Evolutionary conservation across 92 coral and sea anemone species (phyloP).

Genomic region (Montipora capitata): DNA sequence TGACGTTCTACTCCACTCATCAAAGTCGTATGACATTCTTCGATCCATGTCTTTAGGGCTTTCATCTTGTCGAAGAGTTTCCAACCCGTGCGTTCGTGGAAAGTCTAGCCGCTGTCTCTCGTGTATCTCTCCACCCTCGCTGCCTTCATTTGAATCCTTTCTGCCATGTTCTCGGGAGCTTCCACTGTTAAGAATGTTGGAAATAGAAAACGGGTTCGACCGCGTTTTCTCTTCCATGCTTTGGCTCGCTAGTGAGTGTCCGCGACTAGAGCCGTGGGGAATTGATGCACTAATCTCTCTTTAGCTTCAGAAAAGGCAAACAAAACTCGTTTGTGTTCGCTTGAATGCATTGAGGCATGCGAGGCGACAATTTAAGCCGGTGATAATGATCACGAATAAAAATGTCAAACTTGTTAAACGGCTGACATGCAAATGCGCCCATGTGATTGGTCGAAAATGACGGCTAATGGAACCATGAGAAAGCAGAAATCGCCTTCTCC

Average conservation of each 20-base stretch:
- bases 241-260: constrained; percentile 76
- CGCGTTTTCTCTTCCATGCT: constrained; percentile 93
- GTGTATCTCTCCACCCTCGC: constrained; percentile 65
- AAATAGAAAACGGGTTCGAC: constrained; percentile 96
- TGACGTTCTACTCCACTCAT: constrained; percentile 55
- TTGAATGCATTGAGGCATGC: constrained; percentile 97
- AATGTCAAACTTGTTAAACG: constrained; percentile 99
- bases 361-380: constrained; percentile 99
- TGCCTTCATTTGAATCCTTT: constrained; percentile 56
- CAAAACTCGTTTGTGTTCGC: constrained; percentile 96
- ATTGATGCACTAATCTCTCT: constrained; percentile 83
- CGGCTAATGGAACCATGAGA: constrained; percentile 98
- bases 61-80: constrained; percentile 34
- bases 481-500: constrained; percentile 96
- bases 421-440: constrained; percentile 86
- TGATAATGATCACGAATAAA: constrained; percentile 99
- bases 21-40: constrained; percentile 42
- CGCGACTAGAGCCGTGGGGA: constrained; percentile 55
- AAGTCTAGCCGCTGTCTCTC: constrained; percentile 46
- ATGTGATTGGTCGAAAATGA: constrained; percentile 89
- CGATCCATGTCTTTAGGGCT: constrained; percentile 25
- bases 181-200: constrained; percentile 86
- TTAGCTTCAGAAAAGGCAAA: constrained; percentile 94
- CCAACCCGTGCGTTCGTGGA: constrained; percentile 17
- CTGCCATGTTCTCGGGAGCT: constrained; percentile 70